Conservation (phyloP, 2,797 vertebrate genomes). For the Chaetophractus vellerosus region DNA sequence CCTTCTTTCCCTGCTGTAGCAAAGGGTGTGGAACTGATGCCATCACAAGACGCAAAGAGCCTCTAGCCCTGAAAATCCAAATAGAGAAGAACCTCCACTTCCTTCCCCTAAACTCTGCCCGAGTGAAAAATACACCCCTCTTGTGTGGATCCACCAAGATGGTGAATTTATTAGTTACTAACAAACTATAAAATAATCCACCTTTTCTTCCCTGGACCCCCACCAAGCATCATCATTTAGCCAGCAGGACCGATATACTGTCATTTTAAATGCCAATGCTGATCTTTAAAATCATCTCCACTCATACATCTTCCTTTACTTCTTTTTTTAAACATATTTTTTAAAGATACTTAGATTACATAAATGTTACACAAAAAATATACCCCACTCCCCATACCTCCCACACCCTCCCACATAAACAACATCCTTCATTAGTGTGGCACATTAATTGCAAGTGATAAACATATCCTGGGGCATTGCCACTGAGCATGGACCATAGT, state of each 20-base stretch:
- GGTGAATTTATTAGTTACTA: slow-evolving; percentile 29
- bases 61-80: not conserved
- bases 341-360: too few species aligned
- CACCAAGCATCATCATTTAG: slow-evolving; percentile 12
- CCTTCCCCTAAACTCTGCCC: not conserved
- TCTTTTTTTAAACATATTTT: too few species aligned
- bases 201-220: not conserved
- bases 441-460: too few species aligned
- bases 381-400: too few species aligned
- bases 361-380: too few species aligned
- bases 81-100: not conserved
- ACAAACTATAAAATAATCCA: slow-evolving; percentile 35
- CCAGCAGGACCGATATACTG: not conserved
- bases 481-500: too few species aligned
- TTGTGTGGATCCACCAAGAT: not conserved
- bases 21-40: not conserved
- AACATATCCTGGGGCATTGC: too few species aligned
- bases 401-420: too few species aligned
- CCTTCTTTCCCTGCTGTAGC: not conserved
- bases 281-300: slow-evolving; percentile 54
- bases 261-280: slow-evolving; percentile 51
- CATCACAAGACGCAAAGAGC: not conserved
- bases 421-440: too few species aligned
- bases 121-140: slow-evolving; percentile 11
- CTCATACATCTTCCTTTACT: not conserved